A percentile compares a stretch with the other conserved stretches of the same genome.
Conservation (phyloP, 2,888 invertebrate species). For the Selenia dentaria region DNA sequence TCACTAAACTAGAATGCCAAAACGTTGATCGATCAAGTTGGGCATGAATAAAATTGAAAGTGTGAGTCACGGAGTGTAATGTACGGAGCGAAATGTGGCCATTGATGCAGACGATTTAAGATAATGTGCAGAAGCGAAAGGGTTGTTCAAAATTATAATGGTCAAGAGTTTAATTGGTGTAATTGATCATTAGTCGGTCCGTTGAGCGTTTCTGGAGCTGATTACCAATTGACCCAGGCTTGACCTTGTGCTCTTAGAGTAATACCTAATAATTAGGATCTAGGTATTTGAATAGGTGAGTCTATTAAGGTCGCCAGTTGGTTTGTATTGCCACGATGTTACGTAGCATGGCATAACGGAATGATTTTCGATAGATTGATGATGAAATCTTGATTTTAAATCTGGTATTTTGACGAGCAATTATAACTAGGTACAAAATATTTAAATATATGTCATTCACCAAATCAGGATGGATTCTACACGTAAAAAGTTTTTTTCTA, state of each 20-base stretch:
- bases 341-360: slow-evolving; percentile 12
- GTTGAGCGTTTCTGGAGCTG: slow-evolving; percentile 63
- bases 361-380: slow-evolving; percentile 16
- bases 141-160: slow-evolving; percentile 64
- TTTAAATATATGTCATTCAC: no score
- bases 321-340: slow-evolving; percentile 7
- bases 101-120: slow-evolving; percentile 23
- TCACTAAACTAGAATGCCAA: slow-evolving; percentile 19
- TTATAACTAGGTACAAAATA: no score
- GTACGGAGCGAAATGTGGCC: slow-evolving; percentile 21
- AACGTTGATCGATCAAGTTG: slow-evolving; percentile 19
- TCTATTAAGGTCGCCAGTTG: slow-evolving; percentile 21
- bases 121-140: slow-evolving; percentile 35
- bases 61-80: slow-evolving; percentile 25
- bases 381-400: slow-evolving; percentile 16
- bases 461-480: no score
- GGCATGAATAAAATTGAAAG: slow-evolving; percentile 24
- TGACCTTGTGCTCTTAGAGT: slow-evolving; percentile 49
- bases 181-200: slow-evolving; percentile 73
- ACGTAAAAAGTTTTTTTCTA: no score
- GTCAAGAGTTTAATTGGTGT: slow-evolving; percentile 69
- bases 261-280: slow-evolving; percentile 7
- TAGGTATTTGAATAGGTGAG: slow-evolving; percentile 22
- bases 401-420: no score
- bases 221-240: slow-evolving; percentile 75